These are phyloP conservation scores for Paralichthys olivaceus DNA, from an alignment of 2,113 vertebrate species.

Conservation along the genomic window DNA sequence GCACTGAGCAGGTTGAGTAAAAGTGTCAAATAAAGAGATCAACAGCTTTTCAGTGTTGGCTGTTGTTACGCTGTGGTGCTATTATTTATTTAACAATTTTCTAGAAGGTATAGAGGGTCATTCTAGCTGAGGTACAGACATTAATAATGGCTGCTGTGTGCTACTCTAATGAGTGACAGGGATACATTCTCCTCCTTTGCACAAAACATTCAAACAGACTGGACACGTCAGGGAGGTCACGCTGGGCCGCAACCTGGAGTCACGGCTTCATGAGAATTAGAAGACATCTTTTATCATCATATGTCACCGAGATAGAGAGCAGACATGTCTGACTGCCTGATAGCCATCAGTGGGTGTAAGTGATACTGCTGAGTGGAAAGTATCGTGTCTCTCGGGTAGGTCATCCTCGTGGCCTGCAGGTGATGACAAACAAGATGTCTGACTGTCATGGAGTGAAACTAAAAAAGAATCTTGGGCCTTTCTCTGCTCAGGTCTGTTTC, in stretches of 20 bases:
- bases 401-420: conserved; percentile 62
- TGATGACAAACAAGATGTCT: conserved; percentile 65
- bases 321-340: conserved; percentile 62
- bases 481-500: conserved; percentile 3
- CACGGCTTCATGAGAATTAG: conserved; percentile 52
- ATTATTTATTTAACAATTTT: conserved; percentile 30
- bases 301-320: conserved; percentile 48
- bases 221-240: conserved; percentile 33
- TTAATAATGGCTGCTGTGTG: conserved; percentile 48
- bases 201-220: conserved; percentile 36
- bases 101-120: not conserved
- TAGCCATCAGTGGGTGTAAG: conserved; percentile 68
- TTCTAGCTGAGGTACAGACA: conserved; percentile 9
- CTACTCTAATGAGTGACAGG: conserved; percentile 20
- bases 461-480: not conserved
- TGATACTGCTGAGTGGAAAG: conserved; percentile 55
- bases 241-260: conserved; percentile 19
- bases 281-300: conserved; percentile 63
- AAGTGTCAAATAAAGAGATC: not conserved
- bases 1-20: not conserved
- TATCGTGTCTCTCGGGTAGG: conserved; percentile 41
- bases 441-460: conserved; percentile 20
- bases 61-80: not conserved
- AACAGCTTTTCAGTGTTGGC: not conserved
- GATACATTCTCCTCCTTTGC: conserved; percentile 32